Evolutionary conservation across 2,888 invertebrate species (phyloP).

Genomic region (Pachydiplax longipennis): DNA sequence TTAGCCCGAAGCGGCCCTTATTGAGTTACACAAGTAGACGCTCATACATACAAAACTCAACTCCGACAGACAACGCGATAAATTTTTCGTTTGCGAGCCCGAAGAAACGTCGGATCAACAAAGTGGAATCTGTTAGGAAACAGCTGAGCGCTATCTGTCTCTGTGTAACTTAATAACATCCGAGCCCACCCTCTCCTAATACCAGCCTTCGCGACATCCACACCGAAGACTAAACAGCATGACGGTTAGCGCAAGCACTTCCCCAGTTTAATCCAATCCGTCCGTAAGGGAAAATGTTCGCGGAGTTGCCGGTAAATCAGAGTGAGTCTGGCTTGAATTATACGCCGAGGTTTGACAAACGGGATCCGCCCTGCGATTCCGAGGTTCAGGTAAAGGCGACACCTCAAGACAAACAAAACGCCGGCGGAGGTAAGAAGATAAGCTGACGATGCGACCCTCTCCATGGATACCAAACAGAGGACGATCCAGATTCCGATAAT

Average conservation of each 20-base stretch:
- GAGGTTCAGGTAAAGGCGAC: neutral
- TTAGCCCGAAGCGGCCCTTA: no score
- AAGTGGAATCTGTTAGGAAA: neutral
- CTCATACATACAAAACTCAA: no score
- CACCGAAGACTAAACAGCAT: neutral
- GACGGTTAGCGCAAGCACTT: neutral
- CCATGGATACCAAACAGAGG: neutral
- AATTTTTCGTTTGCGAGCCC: no score
- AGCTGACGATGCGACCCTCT: neutral
- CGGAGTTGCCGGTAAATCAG: neutral
- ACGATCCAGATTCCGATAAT: neutral
- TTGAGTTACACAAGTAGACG: no score
- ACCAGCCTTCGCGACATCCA: neutral
- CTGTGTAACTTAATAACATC: neutral
- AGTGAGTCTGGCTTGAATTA: neutral
- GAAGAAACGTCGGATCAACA: neutral
- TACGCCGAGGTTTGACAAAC: neutral
- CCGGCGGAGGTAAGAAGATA: neutral
- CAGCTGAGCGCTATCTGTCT: neutral
- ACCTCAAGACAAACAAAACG: constrained; percentile 17
- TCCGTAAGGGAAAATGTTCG: no score
- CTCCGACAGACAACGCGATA: no score
- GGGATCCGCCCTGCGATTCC: neutral
- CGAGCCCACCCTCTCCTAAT: neutral
- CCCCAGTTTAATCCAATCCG: neutral